Percentiles rank a stretch among this genome's conserved stretches.
Evolutionary conservation across 2,113 vertebrate species (phyloP).

Genomic region (Sitta europaea): DNA sequence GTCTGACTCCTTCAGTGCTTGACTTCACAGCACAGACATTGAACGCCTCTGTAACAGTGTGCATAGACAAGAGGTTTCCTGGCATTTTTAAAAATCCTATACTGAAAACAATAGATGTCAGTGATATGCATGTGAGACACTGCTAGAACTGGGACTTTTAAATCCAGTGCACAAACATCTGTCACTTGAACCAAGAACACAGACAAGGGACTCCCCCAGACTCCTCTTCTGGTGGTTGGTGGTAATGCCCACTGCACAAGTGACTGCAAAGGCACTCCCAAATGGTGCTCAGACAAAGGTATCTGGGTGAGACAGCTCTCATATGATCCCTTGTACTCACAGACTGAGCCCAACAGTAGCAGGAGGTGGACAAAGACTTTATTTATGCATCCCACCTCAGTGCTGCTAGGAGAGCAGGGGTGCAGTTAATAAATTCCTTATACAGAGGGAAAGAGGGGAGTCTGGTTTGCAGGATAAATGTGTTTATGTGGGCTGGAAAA

Average conservation of each 20-base stretch:
- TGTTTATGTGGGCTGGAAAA: neutral
- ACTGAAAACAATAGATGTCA: neutral
- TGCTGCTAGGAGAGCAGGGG: neutral
- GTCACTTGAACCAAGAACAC: neutral
- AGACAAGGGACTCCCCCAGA: neutral
- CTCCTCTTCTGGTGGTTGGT: neutral
- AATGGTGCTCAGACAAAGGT: neutral
- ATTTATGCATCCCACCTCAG: neutral
- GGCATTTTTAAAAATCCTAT: neutral
- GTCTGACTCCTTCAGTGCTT: neutral
- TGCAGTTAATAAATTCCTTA: neutral
- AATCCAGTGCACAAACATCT: neutral
- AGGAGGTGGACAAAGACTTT: neutral
- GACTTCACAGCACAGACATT: neutral
- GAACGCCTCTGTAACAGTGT: fast-evolving
- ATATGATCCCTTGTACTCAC: neutral
- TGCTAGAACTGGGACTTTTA: neutral
- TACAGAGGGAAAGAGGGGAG: neutral
- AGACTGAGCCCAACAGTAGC: neutral
- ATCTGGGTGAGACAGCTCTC: neutral
- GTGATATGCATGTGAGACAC: neutral
- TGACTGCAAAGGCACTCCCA: neutral
- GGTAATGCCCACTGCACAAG: neutral
- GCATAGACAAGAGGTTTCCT: neutral
- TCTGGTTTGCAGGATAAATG: neutral